These are phyloP conservation scores for Cichladusa arquata DNA, from an alignment of 2,113 vertebrate genomes.

Conservation along the genomic window DNA sequence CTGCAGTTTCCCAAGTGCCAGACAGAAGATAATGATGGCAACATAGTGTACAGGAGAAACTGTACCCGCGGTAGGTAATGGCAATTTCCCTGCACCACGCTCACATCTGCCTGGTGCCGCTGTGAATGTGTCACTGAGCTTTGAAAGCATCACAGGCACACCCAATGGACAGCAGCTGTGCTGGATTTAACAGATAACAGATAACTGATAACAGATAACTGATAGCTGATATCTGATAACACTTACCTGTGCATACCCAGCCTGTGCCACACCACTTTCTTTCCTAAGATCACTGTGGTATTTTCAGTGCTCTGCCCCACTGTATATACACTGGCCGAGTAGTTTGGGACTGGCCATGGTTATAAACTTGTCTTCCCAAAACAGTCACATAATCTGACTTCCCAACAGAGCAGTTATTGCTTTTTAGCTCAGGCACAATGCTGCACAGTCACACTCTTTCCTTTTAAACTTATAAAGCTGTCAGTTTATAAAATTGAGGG, in stretches of 20 bases:
- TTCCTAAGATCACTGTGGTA: neutral
- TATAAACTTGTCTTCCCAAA: neutral
- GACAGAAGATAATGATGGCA: constrained; percentile 80
- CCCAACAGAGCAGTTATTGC: neutral
- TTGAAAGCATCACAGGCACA: neutral
- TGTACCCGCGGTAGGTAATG: constrained; percentile 80
- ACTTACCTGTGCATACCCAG: neutral
- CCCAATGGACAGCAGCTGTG: rapidly evolving
- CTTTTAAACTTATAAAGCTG: neutral
- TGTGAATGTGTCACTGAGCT: neutral
- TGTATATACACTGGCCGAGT: neutral
- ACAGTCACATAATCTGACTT: neutral
- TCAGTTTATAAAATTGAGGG: neutral
- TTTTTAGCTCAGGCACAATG: neutral
- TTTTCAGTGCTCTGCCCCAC: neutral
- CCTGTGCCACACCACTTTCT: neutral
- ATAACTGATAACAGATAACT: neutral
- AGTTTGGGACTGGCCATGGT: neutral
- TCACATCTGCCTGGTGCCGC: neutral
- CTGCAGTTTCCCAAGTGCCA: constrained; percentile 87
- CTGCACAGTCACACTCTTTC: neutral
- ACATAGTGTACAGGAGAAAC: constrained; percentile 81
- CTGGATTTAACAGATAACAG: neutral
- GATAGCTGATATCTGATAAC: neutral
- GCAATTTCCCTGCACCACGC: neutral